phyloP scores from a whole-genome alignment of 2,113 vertebrate species.

The Nicator chloris region DNA sequence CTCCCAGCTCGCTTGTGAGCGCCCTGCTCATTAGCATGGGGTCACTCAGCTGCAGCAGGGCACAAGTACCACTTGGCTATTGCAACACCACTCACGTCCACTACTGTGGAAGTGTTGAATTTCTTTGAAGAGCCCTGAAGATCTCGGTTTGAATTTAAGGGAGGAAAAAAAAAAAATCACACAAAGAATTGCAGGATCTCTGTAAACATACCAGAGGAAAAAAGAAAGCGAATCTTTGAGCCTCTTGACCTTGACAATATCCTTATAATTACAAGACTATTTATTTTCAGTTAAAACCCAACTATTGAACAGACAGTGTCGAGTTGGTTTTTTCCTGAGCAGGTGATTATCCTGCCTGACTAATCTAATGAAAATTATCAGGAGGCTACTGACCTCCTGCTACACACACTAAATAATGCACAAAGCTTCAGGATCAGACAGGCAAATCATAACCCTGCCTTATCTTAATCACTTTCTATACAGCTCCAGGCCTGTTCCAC shows the following conservation, averaged over 20 bases:
- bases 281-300: conserved; percentile 60
- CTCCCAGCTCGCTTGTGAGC: accelerated
- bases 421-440: conserved; percentile 55
- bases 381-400: conserved; percentile 59
- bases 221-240: background rate
- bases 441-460: conserved; percentile 52
- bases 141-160: background rate
- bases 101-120: conserved; percentile 14
- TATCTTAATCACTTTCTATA: conserved; percentile 56
- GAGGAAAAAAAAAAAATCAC: background rate
- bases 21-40: conserved; percentile 14
- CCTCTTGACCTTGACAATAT: conserved; percentile 50
- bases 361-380: conserved; percentile 68
- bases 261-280: conserved; percentile 59
- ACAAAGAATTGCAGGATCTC: background rate
- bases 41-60: background rate
- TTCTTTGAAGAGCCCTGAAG: conserved; percentile 30
- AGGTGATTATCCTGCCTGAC: conserved; percentile 51
- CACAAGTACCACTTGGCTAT: background rate
- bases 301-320: conserved; percentile 37
- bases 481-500: conserved; percentile 41
- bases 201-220: conserved; percentile 40
- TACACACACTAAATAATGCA: conserved; percentile 56
- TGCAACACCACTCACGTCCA: conserved; percentile 40
- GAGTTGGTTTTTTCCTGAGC: conserved; percentile 39